Evolutionary conservation across 1,140 invertebrate species (phyloP), one percentile per base, ranked within the genome.

Genomic region (Procambarus virginalis): DNA sequence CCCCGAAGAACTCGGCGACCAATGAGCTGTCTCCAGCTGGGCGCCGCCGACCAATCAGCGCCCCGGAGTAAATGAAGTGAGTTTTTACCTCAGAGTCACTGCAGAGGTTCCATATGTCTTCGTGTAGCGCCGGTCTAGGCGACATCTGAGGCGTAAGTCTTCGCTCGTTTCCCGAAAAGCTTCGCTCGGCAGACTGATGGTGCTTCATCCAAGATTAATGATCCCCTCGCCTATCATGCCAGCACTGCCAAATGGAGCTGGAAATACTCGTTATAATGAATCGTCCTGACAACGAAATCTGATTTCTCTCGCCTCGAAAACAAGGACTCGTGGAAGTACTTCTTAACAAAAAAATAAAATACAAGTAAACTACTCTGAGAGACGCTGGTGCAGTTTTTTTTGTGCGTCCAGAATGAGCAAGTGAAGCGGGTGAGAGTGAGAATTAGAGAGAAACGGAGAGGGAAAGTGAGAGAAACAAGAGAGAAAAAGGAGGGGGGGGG

Each of bases 11-110:
- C 79, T n/a, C 2, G 58, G 49, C 77, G 20, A 75, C 86, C 86
- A 88, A 88, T 88, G 60, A 20, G 49, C 64, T 49, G 48, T 17
- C 49, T 51, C 79, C 58, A 58, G n/a, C 79, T 17, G 45, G n/a
- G 4, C 10, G 34, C 79, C 45, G 68, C 64, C 5, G 51, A 60
- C 86, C 86, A 88, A 88, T 88, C 79, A 45, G 48, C 64, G 80
- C 17, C 58, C 22, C 78, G 76, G 86, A 58, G 75, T 88, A 88
- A 88, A 88, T 88, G 86, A 88, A 88, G 86, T 88, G 78, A 88
- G 86, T 88, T 88, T 88, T 88, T 88, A 82, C 55, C 46, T 77
- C 78, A 45, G 78, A 78, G 86, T 88, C 80, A 88, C 73, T 60
- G 51, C 46, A 8, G 48, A 48, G 10, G 79, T 75, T 55, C 60